Evolutionary conservation across 2,888 invertebrate genomes (phyloP).

Genomic region (Synanthedon andrenaeformis): DNA sequence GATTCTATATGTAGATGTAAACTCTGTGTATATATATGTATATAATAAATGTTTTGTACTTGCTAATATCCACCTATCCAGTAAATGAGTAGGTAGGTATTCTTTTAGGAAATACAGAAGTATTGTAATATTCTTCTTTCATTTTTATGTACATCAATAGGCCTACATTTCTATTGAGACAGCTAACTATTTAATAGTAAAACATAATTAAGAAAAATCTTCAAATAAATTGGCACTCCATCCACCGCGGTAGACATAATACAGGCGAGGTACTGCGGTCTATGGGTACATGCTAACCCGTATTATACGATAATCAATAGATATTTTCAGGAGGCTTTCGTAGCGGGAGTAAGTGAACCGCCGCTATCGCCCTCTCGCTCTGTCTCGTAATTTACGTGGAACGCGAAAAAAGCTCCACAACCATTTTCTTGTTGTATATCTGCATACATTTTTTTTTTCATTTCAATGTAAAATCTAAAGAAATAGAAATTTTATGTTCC

Average conservation of each 20-base stretch:
- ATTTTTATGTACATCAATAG: too few relatives aligned
- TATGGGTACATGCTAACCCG: conserved; percentile 44
- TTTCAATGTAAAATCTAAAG: conserved; percentile 3
- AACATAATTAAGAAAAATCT: conserved; percentile 31
- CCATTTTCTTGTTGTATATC: conserved; percentile 1
- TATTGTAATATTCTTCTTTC: too few relatives aligned
- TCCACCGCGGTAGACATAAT: conserved; percentile 46
- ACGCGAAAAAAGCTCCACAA: conserved; percentile 28
- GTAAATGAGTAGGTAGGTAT: too few relatives aligned
- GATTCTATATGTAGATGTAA: conserved; percentile 17
- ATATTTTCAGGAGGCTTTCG: conserved; percentile 71
- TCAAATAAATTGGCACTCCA: conserved; percentile 67
- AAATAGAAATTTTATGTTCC: too few relatives aligned
- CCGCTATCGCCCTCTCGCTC: conserved; percentile 46
- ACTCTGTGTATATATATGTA: neutral
- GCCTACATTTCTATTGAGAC: too few relatives aligned
- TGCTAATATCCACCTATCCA: too few relatives aligned
- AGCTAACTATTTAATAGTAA: too few relatives aligned
- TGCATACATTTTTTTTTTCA: conserved; percentile 2
- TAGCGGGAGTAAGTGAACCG: conserved; percentile 43
- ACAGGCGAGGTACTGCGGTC: conserved; percentile 43
- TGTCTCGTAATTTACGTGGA: conserved; percentile 49
- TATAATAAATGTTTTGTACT: too few relatives aligned
- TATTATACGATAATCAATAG: conserved; percentile 68
- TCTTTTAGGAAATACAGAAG: too few relatives aligned